phyloP scores from a whole-genome alignment of 2,888 invertebrate genomes.

The Dasypogon diadema region DNA sequence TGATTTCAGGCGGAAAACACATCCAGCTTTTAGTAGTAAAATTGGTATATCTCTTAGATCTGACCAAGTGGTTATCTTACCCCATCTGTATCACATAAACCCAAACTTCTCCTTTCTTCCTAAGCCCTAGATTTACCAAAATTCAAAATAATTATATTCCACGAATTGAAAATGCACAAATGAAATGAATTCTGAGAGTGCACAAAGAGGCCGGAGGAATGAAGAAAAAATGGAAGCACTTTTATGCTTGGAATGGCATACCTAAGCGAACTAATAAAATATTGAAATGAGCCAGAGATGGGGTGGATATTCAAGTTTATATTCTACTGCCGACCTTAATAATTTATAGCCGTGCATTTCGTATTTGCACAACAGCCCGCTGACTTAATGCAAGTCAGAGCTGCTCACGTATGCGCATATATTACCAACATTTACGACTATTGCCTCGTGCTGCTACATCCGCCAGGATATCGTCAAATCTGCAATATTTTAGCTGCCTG shows the following conservation, averaged over 20 bases:
- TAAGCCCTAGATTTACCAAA: too few relatives aligned
- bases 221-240: not conserved
- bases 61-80: too few relatives aligned
- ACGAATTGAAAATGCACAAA: too few relatives aligned
- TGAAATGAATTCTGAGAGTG: too few relatives aligned
- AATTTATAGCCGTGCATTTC: conserved; percentile 14
- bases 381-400: not conserved
- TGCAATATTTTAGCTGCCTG: not conserved
- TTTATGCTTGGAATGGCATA: not conserved
- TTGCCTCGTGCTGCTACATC: not conserved
- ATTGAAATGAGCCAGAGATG: not conserved
- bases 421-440: conserved; percentile 4
- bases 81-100: too few relatives aligned
- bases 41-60: too few relatives aligned
- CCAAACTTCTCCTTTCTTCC: too few relatives aligned
- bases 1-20: too few relatives aligned
- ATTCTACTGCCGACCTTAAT: not conserved
- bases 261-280: conserved; percentile 9
- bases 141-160: too few relatives aligned
- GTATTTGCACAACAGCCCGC: not conserved
- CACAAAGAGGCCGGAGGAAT: too few relatives aligned
- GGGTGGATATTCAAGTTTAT: not conserved
- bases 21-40: too few relatives aligned
- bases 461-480: not conserved
- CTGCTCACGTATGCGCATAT: conserved; percentile 41